A percentile compares a stretch with the other conserved stretches of the same genome.
phyloP scores from a whole-genome alignment of 2,797 vertebrate species.

The Enteromius fasciolatus region DNA sequence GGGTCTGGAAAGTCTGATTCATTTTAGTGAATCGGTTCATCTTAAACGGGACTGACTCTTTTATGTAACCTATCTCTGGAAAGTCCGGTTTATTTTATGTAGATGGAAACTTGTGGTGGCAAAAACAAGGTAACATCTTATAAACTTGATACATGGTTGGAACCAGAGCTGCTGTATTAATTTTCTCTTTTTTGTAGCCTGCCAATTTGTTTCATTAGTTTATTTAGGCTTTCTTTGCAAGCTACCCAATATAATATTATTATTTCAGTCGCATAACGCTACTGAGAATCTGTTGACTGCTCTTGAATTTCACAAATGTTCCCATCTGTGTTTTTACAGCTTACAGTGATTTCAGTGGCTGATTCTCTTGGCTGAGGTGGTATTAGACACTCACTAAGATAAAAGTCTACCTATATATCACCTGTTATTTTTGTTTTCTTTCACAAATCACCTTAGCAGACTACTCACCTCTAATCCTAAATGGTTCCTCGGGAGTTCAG shows the following conservation, averaged over 20 bases:
- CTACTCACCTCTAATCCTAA: background rate
- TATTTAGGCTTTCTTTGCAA: background rate
- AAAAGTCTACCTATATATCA: slow-evolving; percentile 15
- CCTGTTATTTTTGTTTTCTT: slow-evolving; percentile 9
- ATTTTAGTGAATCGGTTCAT: background rate
- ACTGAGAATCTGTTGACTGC: background rate
- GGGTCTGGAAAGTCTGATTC: background rate
- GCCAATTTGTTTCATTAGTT: background rate
- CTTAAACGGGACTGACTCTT: background rate
- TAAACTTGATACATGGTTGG: background rate
- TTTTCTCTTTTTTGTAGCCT: background rate
- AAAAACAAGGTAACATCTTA: slow-evolving; percentile 1
- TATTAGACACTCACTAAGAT: background rate
- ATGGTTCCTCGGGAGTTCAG: background rate
- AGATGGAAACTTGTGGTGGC: background rate
- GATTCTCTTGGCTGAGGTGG: background rate
- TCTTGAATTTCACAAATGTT: slow-evolving; percentile 23
- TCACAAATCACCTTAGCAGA: background rate
- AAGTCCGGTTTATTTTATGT: background rate
- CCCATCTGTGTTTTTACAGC: slow-evolving; percentile 39
- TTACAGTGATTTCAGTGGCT: slow-evolving; percentile 13
- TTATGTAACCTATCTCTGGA: background rate
- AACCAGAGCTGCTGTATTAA: background rate
- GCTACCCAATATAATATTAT: background rate
- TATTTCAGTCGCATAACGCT: slow-evolving; percentile 8